Evolutionary conservation across 2,888 invertebrate species (phyloP), one percentile per base, ranked within the genome.

Genomic region (Artemia sp.): DNA sequence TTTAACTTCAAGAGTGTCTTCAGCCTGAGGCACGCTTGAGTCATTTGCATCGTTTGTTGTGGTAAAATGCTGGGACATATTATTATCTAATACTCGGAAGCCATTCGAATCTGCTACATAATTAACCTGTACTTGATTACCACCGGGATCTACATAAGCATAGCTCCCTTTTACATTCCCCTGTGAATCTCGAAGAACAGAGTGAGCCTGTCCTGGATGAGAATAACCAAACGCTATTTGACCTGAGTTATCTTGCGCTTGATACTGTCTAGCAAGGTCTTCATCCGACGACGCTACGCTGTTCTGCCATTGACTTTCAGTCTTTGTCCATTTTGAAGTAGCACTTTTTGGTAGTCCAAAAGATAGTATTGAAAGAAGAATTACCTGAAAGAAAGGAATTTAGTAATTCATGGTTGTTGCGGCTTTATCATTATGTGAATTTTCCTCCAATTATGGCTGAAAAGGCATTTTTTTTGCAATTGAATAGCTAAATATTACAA

Each of bases 91-190:
- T 50, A 79, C 80, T 68, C 79, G 77, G 77, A 78, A 80, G 66
- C 78, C 79, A 69, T 75, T 75, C 11, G n/a, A 19, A 73, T 78
- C 80, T 72, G 81, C 81, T 71, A 78, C 76, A 76, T 81, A 81
- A 75, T 77, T 77, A 73, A 80, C 78, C 68, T 74, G 72, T 72
- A 74, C 73, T 72, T 74, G 74, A 73, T 78, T 76, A 52, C 80
- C 81, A 72, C 79, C 76, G 70, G 80, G 80, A 73, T 79, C 77
- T 68, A 80, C 76, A 76, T 80, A 81, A 74, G 79, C 78, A 77
- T 77, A 80, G 72, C 77, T 75, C 19, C 80, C 80, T 52, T 76
- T 75, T 74, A 79, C 79, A 76, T 79, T 79, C 66, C 79, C 79
- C 70, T 75, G 75, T 67, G 77, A 77, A 72, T 78, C 78, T 71